Evolutionary conservation across 53 echinoderm and acorn worm genomes (phyloP), one percentile per base, ranked within the genome.

Genomic region (Paracentrotus lividus): DNA sequence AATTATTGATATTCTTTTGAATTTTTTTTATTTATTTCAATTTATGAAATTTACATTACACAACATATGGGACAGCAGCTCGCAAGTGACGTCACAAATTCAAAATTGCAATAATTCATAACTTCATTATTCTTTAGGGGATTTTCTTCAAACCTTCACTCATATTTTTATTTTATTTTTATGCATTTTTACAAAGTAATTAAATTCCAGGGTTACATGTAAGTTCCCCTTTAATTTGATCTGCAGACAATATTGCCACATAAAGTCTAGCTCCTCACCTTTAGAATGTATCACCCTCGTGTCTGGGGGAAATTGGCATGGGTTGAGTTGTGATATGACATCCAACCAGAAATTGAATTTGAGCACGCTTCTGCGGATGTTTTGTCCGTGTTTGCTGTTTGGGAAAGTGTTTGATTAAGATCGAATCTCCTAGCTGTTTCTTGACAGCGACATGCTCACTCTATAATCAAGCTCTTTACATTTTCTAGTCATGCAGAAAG

Each of bases 311-410:
- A 69, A 69, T 72, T 72, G 72, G 40, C 18, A 72, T 38, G 38
- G 40, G 33, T 31, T 31, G 67, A 33, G 67, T 33, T 67, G 32
- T 67, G 15, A 33, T 67, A 40, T 72, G 72, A 72, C 72, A 38
- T 15, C 40, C 15, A 72, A 72, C 72, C 72, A 72, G 72, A 72
- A 72, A 72, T 72, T 72, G 40, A 72, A 72, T 72, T 72, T 72
- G 72, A 40, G 5, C 72, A 72, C 40, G 72, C 72, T 36, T 72
- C 72, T 40, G 21, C 1, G 6, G 72, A 36, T 26, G 5, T 72
- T 72, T 36, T 72, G 40, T 72, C 38, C 40, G 4, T 72, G 72
- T 36, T 40, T 2, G 40, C 40, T 72, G 7, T 40, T 40, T 40
- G 6, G 20, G 16, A 36, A 18, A 40, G 40, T 72, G 72, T 40